Evolutionary conservation across 2,113 vertebrate species (phyloP).

Genomic region (Syngnathus floridae): DNA sequence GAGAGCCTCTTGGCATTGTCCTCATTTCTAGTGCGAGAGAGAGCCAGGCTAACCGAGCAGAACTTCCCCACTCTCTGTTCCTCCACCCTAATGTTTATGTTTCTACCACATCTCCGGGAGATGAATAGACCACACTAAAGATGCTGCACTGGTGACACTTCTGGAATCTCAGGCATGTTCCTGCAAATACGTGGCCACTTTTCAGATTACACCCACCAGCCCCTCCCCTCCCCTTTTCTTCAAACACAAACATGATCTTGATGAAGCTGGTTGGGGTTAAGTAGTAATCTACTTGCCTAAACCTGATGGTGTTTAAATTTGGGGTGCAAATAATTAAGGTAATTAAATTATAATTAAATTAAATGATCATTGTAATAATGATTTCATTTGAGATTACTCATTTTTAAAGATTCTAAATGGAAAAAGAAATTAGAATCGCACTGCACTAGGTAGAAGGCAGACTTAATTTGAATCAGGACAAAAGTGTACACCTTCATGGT

Average conservation of each 20-base stretch:
- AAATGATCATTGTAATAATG: no score
- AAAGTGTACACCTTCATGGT: background rate
- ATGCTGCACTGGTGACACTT: constrained; percentile 46
- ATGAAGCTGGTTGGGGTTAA: background rate
- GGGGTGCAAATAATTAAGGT: background rate
- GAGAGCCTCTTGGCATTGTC: constrained; percentile 20
- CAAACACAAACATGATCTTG: constrained; percentile 14
- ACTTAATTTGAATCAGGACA: background rate
- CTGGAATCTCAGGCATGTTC: constrained; percentile 57
- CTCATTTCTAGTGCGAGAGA: constrained; percentile 35
- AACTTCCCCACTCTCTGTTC: constrained; percentile 24
- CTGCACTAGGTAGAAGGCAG: no score
- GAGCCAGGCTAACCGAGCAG: constrained; percentile 24
- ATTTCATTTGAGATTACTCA: background rate
- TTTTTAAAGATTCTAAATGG: background rate
- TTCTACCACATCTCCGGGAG: constrained; percentile 25
- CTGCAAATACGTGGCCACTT: constrained; percentile 25
- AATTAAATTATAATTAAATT: no score
- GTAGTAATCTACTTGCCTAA: background rate
- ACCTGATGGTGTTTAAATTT: background rate
- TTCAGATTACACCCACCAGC: constrained; percentile 20
- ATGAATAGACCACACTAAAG: constrained; percentile 40
- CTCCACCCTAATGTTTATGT: constrained; percentile 29
- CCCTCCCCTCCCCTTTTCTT: constrained; percentile 33
- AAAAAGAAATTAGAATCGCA: no score